phyloP scores from a whole-genome alignment of 2,797 vertebrate species.

The Manis crassicaudata region DNA sequence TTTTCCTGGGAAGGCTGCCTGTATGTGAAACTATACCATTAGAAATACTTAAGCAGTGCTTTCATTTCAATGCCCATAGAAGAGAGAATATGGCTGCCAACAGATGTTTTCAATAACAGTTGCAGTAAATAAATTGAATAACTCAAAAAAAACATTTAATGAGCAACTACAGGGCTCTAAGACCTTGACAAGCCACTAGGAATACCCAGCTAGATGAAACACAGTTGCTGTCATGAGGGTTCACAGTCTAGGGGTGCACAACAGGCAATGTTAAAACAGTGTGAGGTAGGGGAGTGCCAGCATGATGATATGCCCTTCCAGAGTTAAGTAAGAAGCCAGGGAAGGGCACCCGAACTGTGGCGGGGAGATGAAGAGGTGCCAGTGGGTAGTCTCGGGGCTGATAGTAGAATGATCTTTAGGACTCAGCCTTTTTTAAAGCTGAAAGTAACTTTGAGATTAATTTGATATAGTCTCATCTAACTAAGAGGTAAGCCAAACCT shows the following conservation, averaged over 20 bases:
- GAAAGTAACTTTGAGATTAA: neutral
- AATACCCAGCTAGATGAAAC: neutral
- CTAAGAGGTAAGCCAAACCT: neutral
- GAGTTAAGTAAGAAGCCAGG: neutral
- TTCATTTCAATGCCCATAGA: neutral
- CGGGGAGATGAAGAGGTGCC: neutral
- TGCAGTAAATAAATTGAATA: neutral
- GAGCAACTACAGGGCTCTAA: neutral
- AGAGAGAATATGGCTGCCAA: neutral
- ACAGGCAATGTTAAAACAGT: neutral
- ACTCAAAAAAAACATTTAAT: neutral
- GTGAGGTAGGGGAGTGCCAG: rapidly evolving
- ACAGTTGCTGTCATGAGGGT: neutral
- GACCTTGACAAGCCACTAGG: neutral
- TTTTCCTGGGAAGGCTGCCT: neutral
- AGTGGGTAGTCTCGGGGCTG: rapidly evolving
- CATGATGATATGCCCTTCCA: neutral
- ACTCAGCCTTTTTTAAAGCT: neutral
- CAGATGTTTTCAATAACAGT: neutral
- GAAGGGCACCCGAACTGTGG: neutral
- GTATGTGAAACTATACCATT: neutral
- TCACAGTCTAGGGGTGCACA: neutral
- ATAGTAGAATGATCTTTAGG: neutral
- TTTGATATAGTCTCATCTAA: neutral
- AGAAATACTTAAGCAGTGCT: neutral